Evolutionary conservation across 2,797 vertebrate genomes (phyloP).

Genomic region (Hirundo rustica): DNA sequence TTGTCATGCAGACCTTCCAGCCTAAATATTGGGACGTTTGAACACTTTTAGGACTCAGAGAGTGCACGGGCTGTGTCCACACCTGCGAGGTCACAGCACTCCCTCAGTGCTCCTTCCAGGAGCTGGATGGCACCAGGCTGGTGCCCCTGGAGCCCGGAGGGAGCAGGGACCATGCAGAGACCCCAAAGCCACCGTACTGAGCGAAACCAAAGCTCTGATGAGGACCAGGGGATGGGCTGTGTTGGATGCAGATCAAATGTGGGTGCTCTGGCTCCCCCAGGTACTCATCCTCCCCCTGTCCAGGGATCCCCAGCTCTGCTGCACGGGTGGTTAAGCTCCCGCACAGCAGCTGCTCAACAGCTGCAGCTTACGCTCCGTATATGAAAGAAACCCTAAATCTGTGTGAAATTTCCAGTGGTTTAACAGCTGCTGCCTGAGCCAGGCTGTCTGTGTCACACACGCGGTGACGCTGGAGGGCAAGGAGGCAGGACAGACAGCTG

Average conservation of each 20-base stretch:
- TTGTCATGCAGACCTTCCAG: background rate
- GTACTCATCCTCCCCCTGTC: background rate
- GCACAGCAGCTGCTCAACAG: constrained; percentile 44
- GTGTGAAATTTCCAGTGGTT: constrained; percentile 71
- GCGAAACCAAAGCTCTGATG: background rate
- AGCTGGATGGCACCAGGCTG: background rate
- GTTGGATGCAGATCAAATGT: background rate
- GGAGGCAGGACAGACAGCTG: constrained; percentile 46
- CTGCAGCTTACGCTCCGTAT: constrained; percentile 29
- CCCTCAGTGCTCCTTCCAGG: background rate
- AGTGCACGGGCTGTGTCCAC: background rate
- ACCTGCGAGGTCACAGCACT: background rate
- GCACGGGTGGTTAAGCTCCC: constrained; percentile 21
- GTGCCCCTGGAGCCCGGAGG: background rate
- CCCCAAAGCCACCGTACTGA: rapidly evolving
- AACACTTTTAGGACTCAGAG: background rate
- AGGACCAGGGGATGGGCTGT: background rate
- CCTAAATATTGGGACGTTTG: background rate
- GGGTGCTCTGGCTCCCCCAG: background rate
- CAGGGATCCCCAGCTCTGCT: background rate
- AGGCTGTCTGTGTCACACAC: constrained; percentile 49
- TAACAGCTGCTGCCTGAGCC: constrained; percentile 60
- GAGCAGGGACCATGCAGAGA: background rate
- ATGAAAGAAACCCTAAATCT: constrained; percentile 57
- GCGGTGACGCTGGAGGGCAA: background rate